Conservation (phyloP, 2,797 vertebrate genomes). For the Onychomys torridus region DNA sequence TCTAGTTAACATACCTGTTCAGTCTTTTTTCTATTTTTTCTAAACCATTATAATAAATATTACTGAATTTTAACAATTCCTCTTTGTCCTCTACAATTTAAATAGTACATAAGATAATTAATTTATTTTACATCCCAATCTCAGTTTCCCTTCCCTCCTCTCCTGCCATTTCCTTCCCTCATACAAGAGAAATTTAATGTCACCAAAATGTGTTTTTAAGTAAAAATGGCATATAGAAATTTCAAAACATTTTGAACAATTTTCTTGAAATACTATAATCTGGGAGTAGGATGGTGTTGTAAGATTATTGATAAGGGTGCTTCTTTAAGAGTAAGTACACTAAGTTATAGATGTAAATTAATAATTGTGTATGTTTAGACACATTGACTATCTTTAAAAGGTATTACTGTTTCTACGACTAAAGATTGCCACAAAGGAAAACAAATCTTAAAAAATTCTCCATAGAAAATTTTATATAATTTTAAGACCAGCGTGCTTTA, state of each 20-base stretch:
- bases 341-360: neutral
- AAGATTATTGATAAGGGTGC: neutral
- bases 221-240: neutral
- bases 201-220: neutral
- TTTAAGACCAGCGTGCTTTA: neutral
- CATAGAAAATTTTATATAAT: neutral
- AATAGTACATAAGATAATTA: too few species aligned
- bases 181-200: neutral
- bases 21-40: neutral
- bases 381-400: neutral
- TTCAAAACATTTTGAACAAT: neutral
- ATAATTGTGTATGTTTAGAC: neutral
- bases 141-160: neutral
- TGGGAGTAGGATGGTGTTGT: neutral
- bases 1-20: neutral
- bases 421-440: neutral
- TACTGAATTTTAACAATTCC: neutral
- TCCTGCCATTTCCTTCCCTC: neutral
- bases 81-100: neutral
- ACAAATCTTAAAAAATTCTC: neutral
- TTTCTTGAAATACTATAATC: neutral
- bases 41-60: neutral
- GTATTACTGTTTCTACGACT: neutral
- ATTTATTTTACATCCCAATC: neutral
- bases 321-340: neutral